Evolutionary conservation across 2,797 vertebrate species (phyloP).

Genomic region (Artibeus jamaicensis): DNA sequence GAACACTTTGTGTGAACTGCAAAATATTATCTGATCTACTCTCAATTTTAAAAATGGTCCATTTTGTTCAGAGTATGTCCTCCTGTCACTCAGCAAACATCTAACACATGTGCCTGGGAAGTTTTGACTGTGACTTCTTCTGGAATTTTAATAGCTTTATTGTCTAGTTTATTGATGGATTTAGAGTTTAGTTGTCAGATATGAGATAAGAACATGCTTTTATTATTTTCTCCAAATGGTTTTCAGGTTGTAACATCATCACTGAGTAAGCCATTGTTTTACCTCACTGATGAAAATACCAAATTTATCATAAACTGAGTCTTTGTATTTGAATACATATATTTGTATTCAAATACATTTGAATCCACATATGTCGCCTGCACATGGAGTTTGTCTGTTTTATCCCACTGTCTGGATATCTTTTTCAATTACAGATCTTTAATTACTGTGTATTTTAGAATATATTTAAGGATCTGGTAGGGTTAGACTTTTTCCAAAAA

Average conservation of each 20-base stretch:
- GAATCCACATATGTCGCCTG: not conserved
- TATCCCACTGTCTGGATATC: not conserved
- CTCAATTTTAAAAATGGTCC: slow-evolving; percentile 12
- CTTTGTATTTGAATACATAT: not conserved
- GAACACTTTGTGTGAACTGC: not conserved
- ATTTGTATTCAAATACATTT: too few relatives aligned
- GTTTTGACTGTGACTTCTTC: not conserved
- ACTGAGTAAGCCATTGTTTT: not conserved
- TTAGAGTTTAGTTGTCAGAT: slow-evolving; percentile 2
- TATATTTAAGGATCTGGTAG: not conserved
- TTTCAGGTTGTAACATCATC: not conserved
- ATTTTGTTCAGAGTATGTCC: not conserved
- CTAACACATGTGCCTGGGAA: not conserved
- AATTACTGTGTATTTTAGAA: not conserved
- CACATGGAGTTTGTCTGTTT: not conserved
- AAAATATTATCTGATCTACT: not conserved
- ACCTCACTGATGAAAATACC: not conserved
- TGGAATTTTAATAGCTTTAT: slow-evolving; percentile 13
- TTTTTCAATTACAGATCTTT: not conserved
- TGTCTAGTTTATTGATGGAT: not conserved
- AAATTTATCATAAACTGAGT: not conserved
- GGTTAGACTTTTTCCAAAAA: not conserved
- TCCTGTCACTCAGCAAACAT: not conserved
- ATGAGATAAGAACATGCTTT: not conserved
- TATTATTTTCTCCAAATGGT: not conserved